A percentile compares a stretch with the other conserved stretches of the same genome.
phyloP scores from a whole-genome alignment of 2,888 invertebrate species.

The Thereva nobilitata region DNA sequence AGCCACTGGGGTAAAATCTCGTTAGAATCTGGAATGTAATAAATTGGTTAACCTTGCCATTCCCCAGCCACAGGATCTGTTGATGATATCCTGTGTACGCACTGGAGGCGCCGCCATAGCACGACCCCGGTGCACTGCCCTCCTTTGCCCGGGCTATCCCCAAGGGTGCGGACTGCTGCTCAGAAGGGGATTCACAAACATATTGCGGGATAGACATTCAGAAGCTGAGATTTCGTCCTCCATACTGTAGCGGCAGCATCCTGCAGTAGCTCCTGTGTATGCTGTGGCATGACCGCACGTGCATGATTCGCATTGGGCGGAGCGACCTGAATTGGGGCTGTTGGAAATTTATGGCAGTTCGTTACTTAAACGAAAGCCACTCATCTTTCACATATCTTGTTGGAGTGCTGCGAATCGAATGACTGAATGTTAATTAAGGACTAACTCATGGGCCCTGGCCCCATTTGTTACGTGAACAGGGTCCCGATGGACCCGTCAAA shows the following conservation, averaged over 20 bases:
- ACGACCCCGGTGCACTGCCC: not conserved
- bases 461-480: slow-evolving; percentile 33
- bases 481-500: slow-evolving; percentile 29
- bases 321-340: not conserved
- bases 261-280: too few species aligned
- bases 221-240: slow-evolving; percentile 22
- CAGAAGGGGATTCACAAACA: slow-evolving; percentile 11
- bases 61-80: slow-evolving; percentile 18
- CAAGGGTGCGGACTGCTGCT: too few species aligned
- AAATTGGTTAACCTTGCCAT: slow-evolving; percentile 33
- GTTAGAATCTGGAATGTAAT: slow-evolving; percentile 34
- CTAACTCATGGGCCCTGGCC: slow-evolving; percentile 3
- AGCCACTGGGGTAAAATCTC: slow-evolving; percentile 34
- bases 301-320: not conserved
- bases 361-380: slow-evolving; percentile 36
- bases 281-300: slow-evolving; percentile 1
- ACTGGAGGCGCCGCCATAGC: slow-evolving; percentile 15
- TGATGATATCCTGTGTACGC: slow-evolving; percentile 25
- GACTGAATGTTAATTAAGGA: slow-evolving; percentile 34
- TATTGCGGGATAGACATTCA: slow-evolving; percentile 29
- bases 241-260: not conserved
- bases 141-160: not conserved
- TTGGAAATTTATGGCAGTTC: slow-evolving; percentile 31
- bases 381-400: slow-evolving; percentile 33
- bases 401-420: slow-evolving; percentile 25